Evolutionary conservation across 2,888 invertebrate genomes (phyloP).

Genomic region (Acrobasis suavella): DNA sequence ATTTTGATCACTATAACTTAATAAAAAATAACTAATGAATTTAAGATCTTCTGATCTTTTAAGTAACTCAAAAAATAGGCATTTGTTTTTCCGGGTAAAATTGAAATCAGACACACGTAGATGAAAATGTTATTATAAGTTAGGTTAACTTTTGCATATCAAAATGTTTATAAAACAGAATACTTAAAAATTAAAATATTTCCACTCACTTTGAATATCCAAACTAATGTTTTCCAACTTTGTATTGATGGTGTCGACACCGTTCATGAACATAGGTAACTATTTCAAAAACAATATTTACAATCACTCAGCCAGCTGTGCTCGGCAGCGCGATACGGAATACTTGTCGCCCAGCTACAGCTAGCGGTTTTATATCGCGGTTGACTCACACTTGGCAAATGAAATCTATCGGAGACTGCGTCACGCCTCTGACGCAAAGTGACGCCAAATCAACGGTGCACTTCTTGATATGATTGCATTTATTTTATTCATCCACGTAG

Average conservation of each 20-base stretch:
- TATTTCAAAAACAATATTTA: constrained; percentile 22
- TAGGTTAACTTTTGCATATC: neutral
- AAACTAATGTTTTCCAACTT: constrained; percentile 64
- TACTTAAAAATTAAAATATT: constrained; percentile 17
- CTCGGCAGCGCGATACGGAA: constrained; percentile 50
- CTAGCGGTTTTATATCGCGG: constrained; percentile 64
- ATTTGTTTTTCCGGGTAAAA: too few species aligned
- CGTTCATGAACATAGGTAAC: constrained; percentile 67
- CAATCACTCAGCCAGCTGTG: constrained; percentile 37
- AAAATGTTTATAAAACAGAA: neutral
- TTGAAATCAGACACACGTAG: too few species aligned
- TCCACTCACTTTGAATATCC: constrained; percentile 60
- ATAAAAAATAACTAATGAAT: too few species aligned
- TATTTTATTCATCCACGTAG: constrained; percentile 5
- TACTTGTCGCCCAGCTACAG: constrained; percentile 51
- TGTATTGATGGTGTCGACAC: constrained; percentile 60
- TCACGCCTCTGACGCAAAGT: constrained; percentile 66
- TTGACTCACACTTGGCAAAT: constrained; percentile 74
- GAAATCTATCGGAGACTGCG: constrained; percentile 54
- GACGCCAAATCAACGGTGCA: constrained; percentile 46
- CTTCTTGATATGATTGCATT: constrained; percentile 7
- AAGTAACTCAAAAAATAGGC: too few species aligned
- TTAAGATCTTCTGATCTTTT: too few species aligned
- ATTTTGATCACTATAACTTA: too few species aligned
- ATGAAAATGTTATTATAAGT: neutral